Evolutionary conservation across 2,888 invertebrate species (phyloP).

Genomic region (Eubasilissa splendida): DNA sequence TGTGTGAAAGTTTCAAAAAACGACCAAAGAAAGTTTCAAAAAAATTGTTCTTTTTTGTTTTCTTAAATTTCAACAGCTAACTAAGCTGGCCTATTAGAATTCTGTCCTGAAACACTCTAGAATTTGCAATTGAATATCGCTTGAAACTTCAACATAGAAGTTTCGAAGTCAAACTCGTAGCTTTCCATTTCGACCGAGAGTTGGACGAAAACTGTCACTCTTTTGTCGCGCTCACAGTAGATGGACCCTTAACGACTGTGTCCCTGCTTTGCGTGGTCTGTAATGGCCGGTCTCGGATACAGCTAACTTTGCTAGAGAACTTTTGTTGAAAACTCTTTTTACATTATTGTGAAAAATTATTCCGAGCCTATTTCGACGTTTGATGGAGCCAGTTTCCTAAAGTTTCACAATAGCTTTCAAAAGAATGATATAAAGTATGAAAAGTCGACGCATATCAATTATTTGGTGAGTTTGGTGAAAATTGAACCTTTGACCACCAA

Average conservation of each 20-base stretch:
- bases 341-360: neutral
- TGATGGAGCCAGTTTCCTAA: neutral
- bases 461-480: too few relatives aligned
- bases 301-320: neutral
- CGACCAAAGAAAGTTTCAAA: too few relatives aligned
- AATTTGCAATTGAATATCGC: neutral
- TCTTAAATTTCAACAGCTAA: too few relatives aligned
- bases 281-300: slow-evolving; percentile 4
- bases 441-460: too few relatives aligned
- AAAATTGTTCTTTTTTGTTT: too few relatives aligned
- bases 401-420: neutral
- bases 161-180: neutral
- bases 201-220: neutral
- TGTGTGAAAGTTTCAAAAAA: too few relatives aligned
- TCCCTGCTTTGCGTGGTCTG: neutral
- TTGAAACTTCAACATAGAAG: slow-evolving; percentile 7
- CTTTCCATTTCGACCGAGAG: slow-evolving; percentile 6
- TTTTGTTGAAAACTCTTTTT: neutral
- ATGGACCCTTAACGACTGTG: slow-evolving; percentile 6
- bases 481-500: too few relatives aligned
- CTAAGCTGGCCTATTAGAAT: too few relatives aligned
- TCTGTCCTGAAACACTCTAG: too few relatives aligned
- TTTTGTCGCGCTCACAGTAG: neutral
- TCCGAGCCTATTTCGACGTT: neutral
- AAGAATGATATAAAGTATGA: too few relatives aligned